Percentiles rank a stretch among this genome's conserved stretches.
Evolutionary conservation across 2,113 vertebrate species (phyloP).

Genomic region (Scopus umbretta): DNA sequence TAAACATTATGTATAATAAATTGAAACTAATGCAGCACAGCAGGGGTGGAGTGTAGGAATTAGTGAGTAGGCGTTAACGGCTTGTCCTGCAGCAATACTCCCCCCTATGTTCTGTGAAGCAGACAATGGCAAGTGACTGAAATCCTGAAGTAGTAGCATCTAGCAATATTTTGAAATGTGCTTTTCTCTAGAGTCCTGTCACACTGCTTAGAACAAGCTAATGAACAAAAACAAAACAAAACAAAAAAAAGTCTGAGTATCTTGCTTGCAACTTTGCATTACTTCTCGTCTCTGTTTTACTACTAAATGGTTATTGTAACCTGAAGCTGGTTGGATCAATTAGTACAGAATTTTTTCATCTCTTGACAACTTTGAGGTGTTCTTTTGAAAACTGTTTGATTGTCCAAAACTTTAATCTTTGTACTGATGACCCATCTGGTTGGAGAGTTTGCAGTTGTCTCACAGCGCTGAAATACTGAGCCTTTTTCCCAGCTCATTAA

Average conservation of each 20-base stretch:
- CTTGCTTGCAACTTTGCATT: not conserved
- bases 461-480: not conserved
- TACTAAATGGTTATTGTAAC: not conserved
- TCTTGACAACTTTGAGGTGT: not conserved
- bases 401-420: conserved; percentile 15
- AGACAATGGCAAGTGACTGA: accelerated
- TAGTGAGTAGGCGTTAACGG: not conserved
- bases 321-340: not conserved
- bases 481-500: not conserved
- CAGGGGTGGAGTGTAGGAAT: not conserved
- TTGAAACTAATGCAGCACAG: not conserved
- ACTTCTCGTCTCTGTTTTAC: not conserved
- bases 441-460: not conserved
- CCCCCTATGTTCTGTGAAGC: not conserved
- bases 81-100: not conserved
- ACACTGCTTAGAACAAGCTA: not conserved
- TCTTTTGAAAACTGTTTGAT: not conserved
- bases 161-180: not conserved
- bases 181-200: not conserved
- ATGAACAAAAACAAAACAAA: not conserved
- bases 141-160: not conserved
- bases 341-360: not conserved
- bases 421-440: conserved; percentile 14
- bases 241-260: not conserved
- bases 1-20: not conserved